Evolutionary conservation across 2,888 invertebrate genomes (phyloP).

Genomic region (Villa cingulata): DNA sequence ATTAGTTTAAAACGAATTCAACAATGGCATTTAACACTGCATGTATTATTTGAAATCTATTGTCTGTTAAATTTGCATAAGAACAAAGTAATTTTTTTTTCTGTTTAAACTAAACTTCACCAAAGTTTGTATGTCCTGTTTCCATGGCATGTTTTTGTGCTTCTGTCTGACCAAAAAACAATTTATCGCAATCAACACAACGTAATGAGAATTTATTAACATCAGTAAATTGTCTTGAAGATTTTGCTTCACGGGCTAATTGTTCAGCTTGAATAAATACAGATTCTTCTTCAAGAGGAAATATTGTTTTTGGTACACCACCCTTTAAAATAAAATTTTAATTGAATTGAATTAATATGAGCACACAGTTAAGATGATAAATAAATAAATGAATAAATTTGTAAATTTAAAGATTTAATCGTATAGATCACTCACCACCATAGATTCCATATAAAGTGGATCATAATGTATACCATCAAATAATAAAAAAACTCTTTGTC

Average conservation of each 20-base stretch:
- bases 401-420: no score
- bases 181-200: conserved; percentile 65
- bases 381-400: no score
- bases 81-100: no score
- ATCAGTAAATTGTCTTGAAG: conserved; percentile 82
- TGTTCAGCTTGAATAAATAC: conserved; percentile 70
- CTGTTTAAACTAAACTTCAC: conserved; percentile 48
- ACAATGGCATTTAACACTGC: no score
- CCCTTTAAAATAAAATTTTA: conserved; percentile 42
- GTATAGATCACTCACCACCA: conserved; percentile 48
- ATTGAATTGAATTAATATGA: no score
- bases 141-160: conserved; percentile 74
- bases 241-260: conserved; percentile 75
- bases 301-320: conserved; percentile 61
- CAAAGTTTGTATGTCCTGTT: conserved; percentile 70
- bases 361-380: no score
- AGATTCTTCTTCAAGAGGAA: conserved; percentile 57
- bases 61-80: no score
- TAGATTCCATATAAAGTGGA: conserved; percentile 74
- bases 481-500: conserved; percentile 69
- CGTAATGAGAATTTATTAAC: conserved; percentile 72
- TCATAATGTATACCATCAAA: conserved; percentile 97
- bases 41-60: no score
- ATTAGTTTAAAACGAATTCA: no score
- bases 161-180: conserved; percentile 64